Base-by-base conservation (phyloP, 37 sponge, comb jelly and placozoan species). In the Spongia lamella region DNA sequence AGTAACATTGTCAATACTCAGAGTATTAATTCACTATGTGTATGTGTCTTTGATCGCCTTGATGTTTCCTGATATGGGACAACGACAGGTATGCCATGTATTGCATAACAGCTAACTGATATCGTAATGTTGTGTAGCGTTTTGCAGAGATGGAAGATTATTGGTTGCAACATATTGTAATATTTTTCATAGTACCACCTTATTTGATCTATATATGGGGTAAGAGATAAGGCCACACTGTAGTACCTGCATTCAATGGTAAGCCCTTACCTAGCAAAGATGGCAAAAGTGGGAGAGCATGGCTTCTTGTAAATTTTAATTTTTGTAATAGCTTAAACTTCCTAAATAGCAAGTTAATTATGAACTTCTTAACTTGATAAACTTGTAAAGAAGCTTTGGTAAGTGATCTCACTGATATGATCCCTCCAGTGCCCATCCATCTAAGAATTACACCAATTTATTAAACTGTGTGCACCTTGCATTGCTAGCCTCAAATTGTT, bases 21-120 rank as follows among this genome's bases (percentile, higher is more conserved):
- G 90, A 27, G 47, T 94, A n/a, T 21, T 94, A 67, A 80, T 92
- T 16, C 96, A 95, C 40, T 85, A 92, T 56, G 77, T 95, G 43
- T 95, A 90, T 78, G 93, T 93, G 14, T 93, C 96, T 2, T 30
- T 86, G 16, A 53, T 95, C 13, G 96, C 93, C 26, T 77, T 95
- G 53, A 26, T 85, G 16, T 75, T 95, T 38, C 86, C 96, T 40
- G 93, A 86, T 27, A 88, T 80, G 2, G 55, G 60, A 51, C 35
- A 74, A 39, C 21, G 78, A 77, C 21, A 63, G 63, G 86, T 85
- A 63, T 47, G 70, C 3, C 22, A 68, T 51, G 9, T 63, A 17
- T 11, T 63, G 3, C 27, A 27, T 27, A 31, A 27, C 19, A 37
- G 27, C 47, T 77, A 14, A 58, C 3, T 30, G 5, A 43, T 43